phyloP scores from a whole-genome alignment of 2,797 vertebrate species.

The Chromis chromis region DNA sequence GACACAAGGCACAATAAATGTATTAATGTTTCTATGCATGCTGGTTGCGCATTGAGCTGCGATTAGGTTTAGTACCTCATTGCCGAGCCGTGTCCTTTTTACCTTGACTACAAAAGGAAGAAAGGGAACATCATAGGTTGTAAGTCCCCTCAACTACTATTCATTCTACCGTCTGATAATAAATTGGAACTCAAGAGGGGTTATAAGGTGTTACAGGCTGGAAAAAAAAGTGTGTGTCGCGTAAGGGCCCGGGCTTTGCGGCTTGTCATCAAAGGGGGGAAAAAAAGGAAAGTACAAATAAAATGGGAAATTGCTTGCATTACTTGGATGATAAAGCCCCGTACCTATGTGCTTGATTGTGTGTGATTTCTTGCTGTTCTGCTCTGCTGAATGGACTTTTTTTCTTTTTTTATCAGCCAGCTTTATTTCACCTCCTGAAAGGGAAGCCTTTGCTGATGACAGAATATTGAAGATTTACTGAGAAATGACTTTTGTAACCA shows the following conservation, averaged over 20 bases:
- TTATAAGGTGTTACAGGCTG: constrained; percentile 53
- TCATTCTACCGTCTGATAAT: constrained; percentile 53
- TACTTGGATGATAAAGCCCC: constrained; percentile 57
- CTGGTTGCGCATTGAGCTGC: constrained; percentile 19
- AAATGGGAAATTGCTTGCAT: constrained; percentile 59
- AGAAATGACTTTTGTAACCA: constrained; percentile 36
- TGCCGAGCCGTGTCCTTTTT: constrained; percentile 47
- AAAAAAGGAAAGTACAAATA: constrained; percentile 54
- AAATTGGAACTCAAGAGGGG: constrained; percentile 63
- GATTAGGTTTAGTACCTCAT: constrained; percentile 37
- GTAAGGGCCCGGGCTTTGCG: constrained; percentile 44
- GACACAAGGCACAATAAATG: constrained; percentile 4
- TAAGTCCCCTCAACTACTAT: constrained; percentile 54
- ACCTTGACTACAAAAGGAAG: constrained; percentile 62
- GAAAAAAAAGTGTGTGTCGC: constrained; percentile 46
- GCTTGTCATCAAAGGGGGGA: constrained; percentile 40
- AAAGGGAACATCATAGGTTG: constrained; percentile 31
- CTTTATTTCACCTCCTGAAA: constrained; percentile 57
- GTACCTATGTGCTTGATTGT: constrained; percentile 25
- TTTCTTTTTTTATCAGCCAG: constrained; percentile 55
- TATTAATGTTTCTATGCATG: constrained; percentile 25
- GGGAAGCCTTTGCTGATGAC: constrained; percentile 42
- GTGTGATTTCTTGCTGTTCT: constrained; percentile 57
- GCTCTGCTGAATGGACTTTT: constrained; percentile 54
- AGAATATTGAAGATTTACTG: constrained; percentile 39